Base-by-base conservation (phyloP, 92 coral and sea anemone species). In the Hydrozoanthus gracilis region DNA sequence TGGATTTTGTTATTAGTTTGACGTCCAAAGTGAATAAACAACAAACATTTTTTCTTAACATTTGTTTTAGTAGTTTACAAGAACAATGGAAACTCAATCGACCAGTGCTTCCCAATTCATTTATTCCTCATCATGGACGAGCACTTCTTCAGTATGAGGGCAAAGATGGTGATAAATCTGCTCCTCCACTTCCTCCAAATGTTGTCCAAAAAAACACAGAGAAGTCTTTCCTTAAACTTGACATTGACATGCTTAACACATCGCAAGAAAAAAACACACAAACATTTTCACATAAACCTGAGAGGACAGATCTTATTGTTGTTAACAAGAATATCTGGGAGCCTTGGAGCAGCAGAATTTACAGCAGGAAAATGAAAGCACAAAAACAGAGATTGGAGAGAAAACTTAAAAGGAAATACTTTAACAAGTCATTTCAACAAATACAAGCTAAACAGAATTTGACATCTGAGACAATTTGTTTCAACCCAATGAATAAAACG, bases 101-200 rank as follows among this genome's bases (percentile, higher is more conserved):
- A 20, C 87, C 94, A 51, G 83, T 93, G n/a, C 82, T 95, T 35
- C 87, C 90, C 20, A 79, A 89, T 64, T 92, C 98, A 6, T 50
- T 89, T 44, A 80, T 86, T 10, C 75, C 83, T 48, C 98, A 82
- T 69, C 98, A 91, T 60, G 99, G 99, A 5, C 94, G 99, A 51
- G 99, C 99, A 9, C 86, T 97, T 87, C 83, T 97, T 15, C 96
- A 97, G 82, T 97, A 95, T 83, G 83, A 94, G 46, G 95, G 89
- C 16, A 82, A 70, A 54, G 93, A 86, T 12, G 17, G 18, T 4
- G 73, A 50, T 16, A 12, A 39, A 11, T 14, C 85, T 15, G 17
- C 45, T 45, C 64, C 20, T 16, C 75, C 61, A 12, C 61, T 49
- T 17, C 73, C 16, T 67, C 85, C 85, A 47, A 68, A 80, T 12